Evolutionary conservation across 1,140 invertebrate genomes (phyloP), one percentile per base, ranked within the genome.

Genomic region (Tetragnatha versicolor): DNA sequence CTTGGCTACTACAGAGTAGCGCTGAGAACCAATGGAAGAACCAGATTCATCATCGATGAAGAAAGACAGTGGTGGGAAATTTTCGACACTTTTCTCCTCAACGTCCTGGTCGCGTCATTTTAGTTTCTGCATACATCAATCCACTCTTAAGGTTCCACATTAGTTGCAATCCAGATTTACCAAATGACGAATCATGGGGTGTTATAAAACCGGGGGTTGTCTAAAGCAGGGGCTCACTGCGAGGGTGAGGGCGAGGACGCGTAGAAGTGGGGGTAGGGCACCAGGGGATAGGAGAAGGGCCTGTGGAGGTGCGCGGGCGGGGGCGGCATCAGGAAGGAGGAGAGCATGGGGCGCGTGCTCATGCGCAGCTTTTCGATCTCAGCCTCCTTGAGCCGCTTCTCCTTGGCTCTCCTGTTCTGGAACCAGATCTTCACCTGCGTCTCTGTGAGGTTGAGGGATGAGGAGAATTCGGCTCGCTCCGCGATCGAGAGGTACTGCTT

Each of bases 401-500:
- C 87, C 82, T 89, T 89, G 80, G 89, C 89, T 53, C 88, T 83
- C 5, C 88, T 80, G 81, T 89, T 89, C 84, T 92, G 91, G 37
- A 83, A 83, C 82, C 83, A 84, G 25, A 83, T 85, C 42, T 84
- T 84, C 27, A 86, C 86, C 84, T 91, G 90, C 5, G 96, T 98
- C 87, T 98, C 97, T 4, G 97, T 98, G 0, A 99, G 89, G 82
- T 95, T 92, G 29, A 98, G 87, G 0, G 94, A 96, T 0, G 92
- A 93, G 2, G 94, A 96, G 86, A 99, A 98, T 85, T 98, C 97
- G 0, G 97, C 97, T 61, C 97, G 87, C 85, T 98, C 97, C 0
- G 96, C 94, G 81, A 98, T 97, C 82, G 94, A 95, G 68, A 99
- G 88, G 87, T 99, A 99, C 87, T 98, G 96, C 85, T 97, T 98